A percentile compares a stretch with the other conserved stretches of the same genome.
phyloP scores from a whole-genome alignment of 2,888 invertebrate genomes.

The Acrobeloides nanus region DNA sequence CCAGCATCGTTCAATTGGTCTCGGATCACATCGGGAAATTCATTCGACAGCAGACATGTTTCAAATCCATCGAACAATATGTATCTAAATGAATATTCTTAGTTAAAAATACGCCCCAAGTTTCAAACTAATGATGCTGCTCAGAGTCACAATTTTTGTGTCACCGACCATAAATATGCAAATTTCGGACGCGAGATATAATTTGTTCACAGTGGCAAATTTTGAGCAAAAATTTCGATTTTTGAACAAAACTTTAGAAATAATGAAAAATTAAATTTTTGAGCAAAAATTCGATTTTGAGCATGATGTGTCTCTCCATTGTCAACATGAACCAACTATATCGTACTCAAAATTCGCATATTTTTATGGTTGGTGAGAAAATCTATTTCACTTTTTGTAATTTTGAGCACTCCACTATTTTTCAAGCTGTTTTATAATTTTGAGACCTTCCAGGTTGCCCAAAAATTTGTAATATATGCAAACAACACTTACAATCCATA shows the following conservation, averaged over 20 bases:
- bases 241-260: no score
- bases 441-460: no score
- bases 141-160: neutral
- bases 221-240: neutral
- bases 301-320: no score
- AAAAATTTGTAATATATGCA: neutral
- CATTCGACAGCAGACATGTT: constrained; percentile 76
- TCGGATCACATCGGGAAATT: constrained; percentile 81
- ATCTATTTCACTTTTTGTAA: no score
- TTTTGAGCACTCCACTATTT: no score
- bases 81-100: constrained; percentile 30
- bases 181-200: neutral
- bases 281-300: no score
- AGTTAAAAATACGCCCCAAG: neutral
- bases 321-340: no score
- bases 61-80: constrained; percentile 59
- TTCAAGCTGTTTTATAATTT: no score
- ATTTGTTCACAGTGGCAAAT: neutral
- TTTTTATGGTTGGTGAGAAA: no score
- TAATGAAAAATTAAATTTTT: constrained; percentile 3
- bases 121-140: neutral
- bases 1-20: constrained; percentile 61
- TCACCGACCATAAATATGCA: neutral
- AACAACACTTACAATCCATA: constrained; percentile 70
- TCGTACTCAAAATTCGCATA: no score